A percentile compares a stretch with the other conserved stretches of the same genome.
phyloP scores from a whole-genome alignment of 2,113 vertebrate species.

The Cettia cetti region DNA sequence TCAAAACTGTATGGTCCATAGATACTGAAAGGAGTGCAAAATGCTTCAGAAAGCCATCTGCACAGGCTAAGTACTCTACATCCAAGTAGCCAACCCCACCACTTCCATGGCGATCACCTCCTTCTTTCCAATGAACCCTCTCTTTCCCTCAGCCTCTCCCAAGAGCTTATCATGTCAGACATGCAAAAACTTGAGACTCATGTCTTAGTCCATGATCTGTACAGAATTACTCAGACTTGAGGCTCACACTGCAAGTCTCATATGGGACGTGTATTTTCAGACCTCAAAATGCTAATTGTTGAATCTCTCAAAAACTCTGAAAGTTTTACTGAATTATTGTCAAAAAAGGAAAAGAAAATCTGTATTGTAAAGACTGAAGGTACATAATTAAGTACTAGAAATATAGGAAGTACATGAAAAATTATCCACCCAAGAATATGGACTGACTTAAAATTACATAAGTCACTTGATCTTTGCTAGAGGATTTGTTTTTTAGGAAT shows the following conservation, averaged over 20 bases:
- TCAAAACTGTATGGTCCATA: not conserved
- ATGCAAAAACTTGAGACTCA: not conserved
- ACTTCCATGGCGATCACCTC: not conserved
- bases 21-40: not conserved
- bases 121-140: not conserved
- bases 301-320: not conserved
- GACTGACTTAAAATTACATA: not conserved
- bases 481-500: not conserved
- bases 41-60: not conserved
- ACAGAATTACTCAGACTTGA: not conserved
- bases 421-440: not conserved
- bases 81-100: not conserved
- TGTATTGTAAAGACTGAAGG: not conserved
- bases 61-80: not conserved
- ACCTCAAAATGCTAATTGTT: not conserved
- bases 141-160: not conserved
- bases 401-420: not conserved
- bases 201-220: not conserved
- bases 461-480: not conserved
- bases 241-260: not conserved
- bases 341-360: not conserved
- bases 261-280: not conserved
- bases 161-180: not conserved
- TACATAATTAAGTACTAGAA: not conserved
- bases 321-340: not conserved